These are phyloP conservation scores for Macrotus californicus DNA, from an alignment of 2,113 vertebrate genomes.

Conservation along the genomic window DNA sequence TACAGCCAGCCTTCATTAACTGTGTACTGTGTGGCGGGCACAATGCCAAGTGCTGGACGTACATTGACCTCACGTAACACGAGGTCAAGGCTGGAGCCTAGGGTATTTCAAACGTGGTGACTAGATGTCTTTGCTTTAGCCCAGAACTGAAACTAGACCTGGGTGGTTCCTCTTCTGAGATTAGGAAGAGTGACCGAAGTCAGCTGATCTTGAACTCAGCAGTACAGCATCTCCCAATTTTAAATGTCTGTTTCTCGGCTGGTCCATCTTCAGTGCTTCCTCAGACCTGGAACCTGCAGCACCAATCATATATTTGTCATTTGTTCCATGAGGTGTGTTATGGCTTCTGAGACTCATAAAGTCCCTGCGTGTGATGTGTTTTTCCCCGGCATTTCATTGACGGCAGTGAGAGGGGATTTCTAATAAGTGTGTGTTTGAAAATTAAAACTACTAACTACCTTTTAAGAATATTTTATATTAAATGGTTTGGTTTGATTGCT, in stretches of 20 bases:
- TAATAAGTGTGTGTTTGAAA: conserved; percentile 62
- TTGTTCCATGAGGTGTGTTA: conserved; percentile 63
- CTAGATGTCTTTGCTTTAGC: neutral
- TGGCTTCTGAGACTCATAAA: conserved; percentile 74
- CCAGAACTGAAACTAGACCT: neutral
- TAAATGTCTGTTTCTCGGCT: neutral
- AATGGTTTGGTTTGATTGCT: conserved; percentile 66
- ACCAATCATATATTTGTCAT: conserved; percentile 81
- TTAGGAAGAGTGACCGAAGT: neutral
- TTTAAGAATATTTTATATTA: conserved; percentile 59
- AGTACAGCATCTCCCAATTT: neutral
- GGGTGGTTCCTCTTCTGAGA: neutral
- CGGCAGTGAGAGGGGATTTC: conserved; percentile 72
- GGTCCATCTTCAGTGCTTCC: neutral
- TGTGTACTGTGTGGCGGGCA: neutral
- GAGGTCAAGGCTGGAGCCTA: neutral
- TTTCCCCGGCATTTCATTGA: conserved; percentile 66
- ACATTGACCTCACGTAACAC: neutral
- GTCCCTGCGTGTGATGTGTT: conserved; percentile 63
- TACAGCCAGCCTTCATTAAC: neutral
- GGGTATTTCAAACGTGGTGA: neutral
- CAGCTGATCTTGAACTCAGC: neutral
- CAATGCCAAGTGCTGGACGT: neutral
- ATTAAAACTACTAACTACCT: conserved; percentile 70
- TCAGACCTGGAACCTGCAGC: conserved; percentile 35